phyloP scores from a whole-genome alignment of 1,140 invertebrate genomes.

The Heliconius himera region DNA sequence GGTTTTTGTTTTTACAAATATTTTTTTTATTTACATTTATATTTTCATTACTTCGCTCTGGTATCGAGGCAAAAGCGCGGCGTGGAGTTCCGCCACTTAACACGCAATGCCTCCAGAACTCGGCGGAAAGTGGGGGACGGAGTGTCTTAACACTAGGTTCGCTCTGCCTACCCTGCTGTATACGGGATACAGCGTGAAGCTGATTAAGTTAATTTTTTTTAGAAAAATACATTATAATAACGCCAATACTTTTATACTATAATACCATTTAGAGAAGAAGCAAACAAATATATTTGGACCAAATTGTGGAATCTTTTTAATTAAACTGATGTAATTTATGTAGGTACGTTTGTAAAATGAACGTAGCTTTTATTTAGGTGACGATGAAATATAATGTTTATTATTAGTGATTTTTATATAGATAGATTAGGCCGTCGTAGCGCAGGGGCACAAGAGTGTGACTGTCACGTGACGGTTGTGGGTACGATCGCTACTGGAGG shows the following conservation, averaged over 20 bases:
- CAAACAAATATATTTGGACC: not conserved
- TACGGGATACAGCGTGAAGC: not conserved
- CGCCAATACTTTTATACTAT: not conserved
- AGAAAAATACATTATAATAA: no score
- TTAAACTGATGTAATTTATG: slow-evolving; percentile 8
- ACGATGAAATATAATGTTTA: not conserved
- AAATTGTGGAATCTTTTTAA: not conserved
- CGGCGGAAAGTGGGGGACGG: not conserved
- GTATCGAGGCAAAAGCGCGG: not conserved
- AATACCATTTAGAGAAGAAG: not conserved
- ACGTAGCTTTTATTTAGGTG: not conserved
- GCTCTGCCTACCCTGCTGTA: not conserved
- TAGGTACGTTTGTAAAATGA: not conserved
- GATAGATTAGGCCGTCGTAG: not conserved
- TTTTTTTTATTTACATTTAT: no score
- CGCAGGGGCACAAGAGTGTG: no score
- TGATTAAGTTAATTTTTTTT: no score
- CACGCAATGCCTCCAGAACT: not conserved
- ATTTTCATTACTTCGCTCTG: not conserved
- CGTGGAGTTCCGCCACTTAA: not conserved
- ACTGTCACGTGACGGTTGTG: no score
- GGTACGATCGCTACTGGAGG: no score
- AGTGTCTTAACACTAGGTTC: not conserved
- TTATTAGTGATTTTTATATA: not conserved
- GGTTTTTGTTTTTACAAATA: no score